phyloP scores from a whole-genome alignment of 2,888 invertebrate species.

The Oxycera nigricornis region DNA sequence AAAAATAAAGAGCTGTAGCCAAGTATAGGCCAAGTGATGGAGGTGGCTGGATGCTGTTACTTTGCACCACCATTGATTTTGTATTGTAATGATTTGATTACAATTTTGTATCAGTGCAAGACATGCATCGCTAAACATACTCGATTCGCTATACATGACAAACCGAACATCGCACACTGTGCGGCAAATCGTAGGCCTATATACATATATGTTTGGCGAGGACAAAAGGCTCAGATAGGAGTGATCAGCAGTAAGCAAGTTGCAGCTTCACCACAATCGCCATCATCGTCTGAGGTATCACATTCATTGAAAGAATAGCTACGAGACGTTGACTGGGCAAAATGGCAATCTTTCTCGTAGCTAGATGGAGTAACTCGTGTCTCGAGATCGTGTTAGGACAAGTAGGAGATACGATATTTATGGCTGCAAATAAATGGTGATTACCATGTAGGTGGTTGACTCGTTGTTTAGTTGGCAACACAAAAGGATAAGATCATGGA shows the following conservation, averaged over 20 bases:
- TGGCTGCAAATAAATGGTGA: conserved; percentile 35
- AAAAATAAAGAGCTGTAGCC: no score
- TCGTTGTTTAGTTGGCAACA: no score
- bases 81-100: conserved; percentile 41
- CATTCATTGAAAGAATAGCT: conserved; percentile 22
- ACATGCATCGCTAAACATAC: conserved; percentile 26
- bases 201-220: neutral
- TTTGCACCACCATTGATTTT: conserved; percentile 29
- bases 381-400: conserved; percentile 42
- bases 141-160: neutral
- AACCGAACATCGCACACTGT: neutral
- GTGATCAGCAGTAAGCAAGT: neutral
- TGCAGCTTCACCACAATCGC: neutral
- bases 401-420: conserved; percentile 41
- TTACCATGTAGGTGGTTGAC: conserved; percentile 40
- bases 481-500: no score
- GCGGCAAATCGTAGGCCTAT: neutral
- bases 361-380: conserved; percentile 37
- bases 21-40: neutral
- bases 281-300: neutral
- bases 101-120: conserved; percentile 24
- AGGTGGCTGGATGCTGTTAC: conserved; percentile 4
- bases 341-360: conserved; percentile 23
- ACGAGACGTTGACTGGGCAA: neutral
- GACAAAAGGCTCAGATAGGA: conserved; percentile 4